Percentiles rank a stretch among this genome's conserved stretches.
These are phyloP conservation scores for Chloroclystis v-ata DNA, from an alignment of 2,888 invertebrate genomes.

Conservation along the genomic window DNA sequence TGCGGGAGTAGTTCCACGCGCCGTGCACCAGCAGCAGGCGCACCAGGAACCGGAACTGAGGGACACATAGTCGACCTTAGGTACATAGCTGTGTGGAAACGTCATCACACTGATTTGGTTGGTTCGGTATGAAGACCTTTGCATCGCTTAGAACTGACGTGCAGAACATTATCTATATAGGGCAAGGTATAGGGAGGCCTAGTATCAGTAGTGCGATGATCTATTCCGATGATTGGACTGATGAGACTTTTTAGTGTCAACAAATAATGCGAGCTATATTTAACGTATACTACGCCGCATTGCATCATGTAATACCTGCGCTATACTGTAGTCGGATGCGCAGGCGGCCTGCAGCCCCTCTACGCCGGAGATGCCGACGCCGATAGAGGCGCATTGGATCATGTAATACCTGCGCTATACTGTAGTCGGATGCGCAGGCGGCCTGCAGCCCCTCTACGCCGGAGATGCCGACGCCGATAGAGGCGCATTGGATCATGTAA, in stretches of 20 bases:
- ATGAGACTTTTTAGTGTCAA: too few species aligned
- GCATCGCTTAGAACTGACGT: too few species aligned
- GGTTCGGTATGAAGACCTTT: too few species aligned
- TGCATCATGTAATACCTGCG: conserved; percentile 91
- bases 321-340: conserved; percentile 99
- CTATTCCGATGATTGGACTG: too few species aligned
- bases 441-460: conserved; percentile 99
- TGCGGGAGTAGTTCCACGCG: conserved; percentile 98
- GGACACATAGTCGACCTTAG: not conserved
- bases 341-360: conserved; percentile 99
- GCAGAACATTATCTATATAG: too few species aligned
- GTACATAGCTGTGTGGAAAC: too few species aligned
- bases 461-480: conserved; percentile 95
- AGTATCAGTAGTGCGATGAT: too few species aligned
- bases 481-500: conserved; percentile 95
- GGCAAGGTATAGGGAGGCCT: too few species aligned
- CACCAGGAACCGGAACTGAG: conserved; percentile 93
- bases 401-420: conserved; percentile 91
- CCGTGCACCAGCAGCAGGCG: conserved; percentile 97
- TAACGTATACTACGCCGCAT: too few species aligned
- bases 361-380: conserved; percentile 95
- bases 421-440: conserved; percentile 99
- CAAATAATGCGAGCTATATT: too few species aligned
- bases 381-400: conserved; percentile 90
- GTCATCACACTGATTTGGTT: too few species aligned